Evolutionary conservation across 2,888 invertebrate species (phyloP).

Genomic region (Chrysotoxum bicinctum): DNA sequence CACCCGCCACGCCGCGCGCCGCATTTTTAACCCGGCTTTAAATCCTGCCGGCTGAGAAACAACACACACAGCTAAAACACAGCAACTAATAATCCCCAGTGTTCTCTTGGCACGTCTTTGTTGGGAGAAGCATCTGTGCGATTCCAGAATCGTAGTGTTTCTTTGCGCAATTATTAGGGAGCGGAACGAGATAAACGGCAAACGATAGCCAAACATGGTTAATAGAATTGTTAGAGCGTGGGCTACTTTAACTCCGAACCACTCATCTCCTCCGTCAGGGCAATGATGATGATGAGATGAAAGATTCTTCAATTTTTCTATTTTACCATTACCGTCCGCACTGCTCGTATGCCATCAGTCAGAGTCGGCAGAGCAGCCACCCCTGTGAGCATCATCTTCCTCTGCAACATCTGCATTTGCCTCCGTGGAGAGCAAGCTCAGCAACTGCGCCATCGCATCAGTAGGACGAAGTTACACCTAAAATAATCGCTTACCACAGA

Average conservation of each 20-base stretch:
- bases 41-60: constrained; percentile 32
- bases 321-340: constrained; percentile 1
- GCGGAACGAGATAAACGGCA: constrained; percentile 72
- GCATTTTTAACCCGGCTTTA: constrained; percentile 24
- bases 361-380: constrained; percentile 2
- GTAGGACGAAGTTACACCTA: constrained; percentile 70
- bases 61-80: background rate
- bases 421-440: constrained; percentile 11
- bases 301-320: constrained; percentile 29
- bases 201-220: constrained; percentile 72
- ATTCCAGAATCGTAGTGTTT: constrained; percentile 59
- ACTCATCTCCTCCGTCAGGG: constrained; percentile 58
- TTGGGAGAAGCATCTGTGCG: constrained; percentile 4
- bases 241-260: constrained; percentile 55
- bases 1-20: constrained; percentile 46
- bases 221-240: constrained; percentile 72
- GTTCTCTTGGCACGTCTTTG: background rate
- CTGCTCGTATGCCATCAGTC: background rate
- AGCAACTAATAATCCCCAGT: constrained; percentile 34
- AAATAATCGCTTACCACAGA: constrained; percentile 62
- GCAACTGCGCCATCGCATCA: constrained; percentile 16
- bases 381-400: constrained; percentile 28
- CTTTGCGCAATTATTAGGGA: constrained; percentile 72
- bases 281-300: constrained; percentile 59
- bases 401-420: constrained; percentile 30